Base-by-base conservation (phyloP, 2,113 vertebrate genomes). In the Athene noctua region DNA sequence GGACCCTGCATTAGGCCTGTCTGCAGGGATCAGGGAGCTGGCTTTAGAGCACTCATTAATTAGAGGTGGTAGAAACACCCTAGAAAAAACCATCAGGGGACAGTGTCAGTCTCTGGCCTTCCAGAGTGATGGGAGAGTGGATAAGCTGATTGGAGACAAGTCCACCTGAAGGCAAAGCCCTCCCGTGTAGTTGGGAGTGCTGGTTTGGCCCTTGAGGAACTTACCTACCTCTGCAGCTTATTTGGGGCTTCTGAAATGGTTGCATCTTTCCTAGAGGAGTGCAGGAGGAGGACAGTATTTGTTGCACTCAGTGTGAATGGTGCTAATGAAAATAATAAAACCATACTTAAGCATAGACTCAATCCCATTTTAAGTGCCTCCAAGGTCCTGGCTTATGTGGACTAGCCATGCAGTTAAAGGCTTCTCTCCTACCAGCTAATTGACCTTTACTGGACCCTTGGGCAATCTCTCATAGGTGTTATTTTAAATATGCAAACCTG, bases 381-480 rank as follows among this genome's bases (percentile, higher is more conserved):
- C 26, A 62, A 55, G 84, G 74, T 93, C 32, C 57, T 40, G 46
- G n/a, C 15, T 88, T 81, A 75, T 9, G 7, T 52, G 49, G n/a
- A 65, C 66, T 77, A 81, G 38, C 26, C 71, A 71, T 44, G 13
- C 23, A 93, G 74, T 86, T 82, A 89, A 95, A 87, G 82, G 79
- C 58, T 91, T 84, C 70, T 70, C 80, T 95, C 51, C 42, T 83
- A 82, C 70, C 71, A 90, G 55, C 71, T 91, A 94, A 89, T 25
- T 55, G 91, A 94, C 87, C 92, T 73, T 91, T 86, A 80, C 26
- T 71, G 54, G 74, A 88, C 80, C 92, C 74, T 92, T 82, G 67
- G 81, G 95, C 81, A 85, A 26, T 88, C 54, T 95, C 74, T 82
- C 55, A 81, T 29, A 80, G 77, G 44, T 94, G 55, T 72, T 90